Percentiles rank a stretch among this genome's conserved stretches.
These are phyloP conservation scores for Oreochromis spilurus DNA, from an alignment of 2,113 vertebrate species.

Conservation along the genomic window DNA sequence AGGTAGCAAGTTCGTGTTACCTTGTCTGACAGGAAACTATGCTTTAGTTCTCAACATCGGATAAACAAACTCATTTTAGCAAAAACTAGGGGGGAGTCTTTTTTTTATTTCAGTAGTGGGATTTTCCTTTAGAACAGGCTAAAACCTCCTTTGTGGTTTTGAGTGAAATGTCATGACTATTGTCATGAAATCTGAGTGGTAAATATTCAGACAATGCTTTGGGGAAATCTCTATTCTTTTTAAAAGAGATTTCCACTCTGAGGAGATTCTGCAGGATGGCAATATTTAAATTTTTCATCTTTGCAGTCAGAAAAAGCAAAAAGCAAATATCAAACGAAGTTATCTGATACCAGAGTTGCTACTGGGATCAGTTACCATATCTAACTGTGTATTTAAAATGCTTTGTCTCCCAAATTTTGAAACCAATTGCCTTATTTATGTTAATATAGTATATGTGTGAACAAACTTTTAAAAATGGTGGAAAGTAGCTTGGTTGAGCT, in stretches of 20 bases:
- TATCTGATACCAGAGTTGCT: not conserved
- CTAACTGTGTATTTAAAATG: not conserved
- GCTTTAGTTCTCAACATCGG: not conserved
- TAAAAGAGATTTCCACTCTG: accelerated
- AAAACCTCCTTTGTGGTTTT: not conserved
- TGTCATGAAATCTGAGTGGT: not conserved
- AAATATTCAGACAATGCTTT: accelerated
- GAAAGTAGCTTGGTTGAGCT: not conserved
- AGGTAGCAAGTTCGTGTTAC: not conserved
- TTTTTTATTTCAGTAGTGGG: not conserved
- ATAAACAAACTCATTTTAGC: not conserved
- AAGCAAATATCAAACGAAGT: not conserved
- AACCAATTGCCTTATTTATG: not conserved
- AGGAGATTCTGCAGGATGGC: not conserved
- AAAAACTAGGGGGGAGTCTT: not conserved
- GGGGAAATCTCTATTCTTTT: not conserved
- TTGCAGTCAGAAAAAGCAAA: not conserved
- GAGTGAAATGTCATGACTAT: not conserved
- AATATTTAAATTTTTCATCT: accelerated
- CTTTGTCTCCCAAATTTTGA: not conserved
- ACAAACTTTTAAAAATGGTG: not conserved
- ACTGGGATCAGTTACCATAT: not conserved
- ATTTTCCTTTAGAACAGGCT: not conserved
- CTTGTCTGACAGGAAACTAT: not conserved
- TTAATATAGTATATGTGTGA: not conserved